phyloP scores from a whole-genome alignment of 2,113 vertebrate genomes.

The Oryzias javanicus region DNA sequence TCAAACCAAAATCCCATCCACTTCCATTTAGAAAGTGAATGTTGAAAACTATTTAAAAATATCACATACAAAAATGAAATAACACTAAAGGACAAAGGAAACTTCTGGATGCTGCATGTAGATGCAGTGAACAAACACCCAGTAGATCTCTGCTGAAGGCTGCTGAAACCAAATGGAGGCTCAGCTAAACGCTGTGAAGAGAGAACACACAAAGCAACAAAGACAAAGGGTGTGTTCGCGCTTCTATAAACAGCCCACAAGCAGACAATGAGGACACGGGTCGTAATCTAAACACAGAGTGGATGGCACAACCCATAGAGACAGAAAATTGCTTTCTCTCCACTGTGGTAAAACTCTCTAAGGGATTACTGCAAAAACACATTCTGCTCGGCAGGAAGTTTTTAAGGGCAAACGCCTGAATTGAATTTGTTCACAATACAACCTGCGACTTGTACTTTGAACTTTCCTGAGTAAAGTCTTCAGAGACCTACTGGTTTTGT shows the following conservation, averaged over 20 bases:
- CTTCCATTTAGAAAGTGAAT: too few relatives aligned
- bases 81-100: too few relatives aligned
- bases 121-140: neutral
- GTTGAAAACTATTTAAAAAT: too few relatives aligned
- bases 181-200: neutral
- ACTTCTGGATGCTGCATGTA: neutral
- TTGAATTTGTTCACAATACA: constrained; percentile 16
- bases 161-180: neutral
- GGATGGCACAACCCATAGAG: neutral
- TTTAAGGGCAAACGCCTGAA: constrained; percentile 20
- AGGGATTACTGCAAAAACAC: constrained; percentile 6
- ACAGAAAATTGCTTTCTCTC: constrained; percentile 8
- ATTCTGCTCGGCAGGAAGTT: neutral
- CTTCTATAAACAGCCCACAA: constrained; percentile 18
- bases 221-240: constrained; percentile 15
- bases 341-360: constrained; percentile 5
- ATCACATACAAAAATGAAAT: too few relatives aligned
- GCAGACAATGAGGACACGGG: constrained; percentile 6
- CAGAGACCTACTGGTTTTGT: constrained; percentile 1
- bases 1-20: too few relatives aligned
- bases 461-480: constrained; percentile 21
- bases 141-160: neutral
- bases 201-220: constrained; percentile 4
- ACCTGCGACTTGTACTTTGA: constrained; percentile 13
- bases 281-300: constrained; percentile 9